Percentiles rank a stretch among this genome's conserved stretches.
Conservation (phyloP, 2,797 vertebrate species). For the Vespertilio murinus region DNA sequence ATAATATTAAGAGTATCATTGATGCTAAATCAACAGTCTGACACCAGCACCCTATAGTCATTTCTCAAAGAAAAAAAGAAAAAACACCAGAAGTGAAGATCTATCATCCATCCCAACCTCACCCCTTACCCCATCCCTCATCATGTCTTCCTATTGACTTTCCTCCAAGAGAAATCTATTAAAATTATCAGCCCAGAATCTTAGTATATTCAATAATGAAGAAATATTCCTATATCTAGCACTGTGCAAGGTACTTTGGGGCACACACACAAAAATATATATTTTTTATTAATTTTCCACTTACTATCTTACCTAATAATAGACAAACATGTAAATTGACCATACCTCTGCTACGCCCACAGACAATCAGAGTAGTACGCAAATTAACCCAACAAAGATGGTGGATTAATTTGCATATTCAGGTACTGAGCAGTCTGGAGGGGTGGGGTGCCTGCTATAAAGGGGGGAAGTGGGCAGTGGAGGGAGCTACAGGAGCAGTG, state of each 20-base stretch:
- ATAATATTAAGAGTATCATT: background rate
- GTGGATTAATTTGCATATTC: too few species aligned
- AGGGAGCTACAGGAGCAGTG: too few species aligned
- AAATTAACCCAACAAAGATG: too few species aligned
- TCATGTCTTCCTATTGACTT: background rate
- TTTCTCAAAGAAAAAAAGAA: background rate
- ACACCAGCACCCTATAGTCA: background rate
- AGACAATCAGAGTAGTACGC: too few species aligned
- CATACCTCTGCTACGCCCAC: too few species aligned
- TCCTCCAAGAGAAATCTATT: background rate
- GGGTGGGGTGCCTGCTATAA: too few species aligned
- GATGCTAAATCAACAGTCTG: background rate
- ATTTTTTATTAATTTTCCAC: background rate
- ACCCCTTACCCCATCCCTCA: too few species aligned
- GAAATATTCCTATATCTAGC: background rate
- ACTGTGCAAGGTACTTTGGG: background rate
- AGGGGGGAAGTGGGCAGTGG: too few species aligned
- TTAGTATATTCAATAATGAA: background rate
- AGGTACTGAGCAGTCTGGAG: accelerated
- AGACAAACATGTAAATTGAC: too few species aligned
- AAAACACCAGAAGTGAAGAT: background rate
- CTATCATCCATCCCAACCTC: background rate
- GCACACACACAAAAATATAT: background rate
- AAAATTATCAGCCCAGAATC: background rate
- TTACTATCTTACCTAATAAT: background rate